Percentiles rank a stretch among this genome's conserved stretches.
Evolutionary conservation across 2,113 vertebrate species (phyloP).

Genomic region (Pedetes capensis): DNA sequence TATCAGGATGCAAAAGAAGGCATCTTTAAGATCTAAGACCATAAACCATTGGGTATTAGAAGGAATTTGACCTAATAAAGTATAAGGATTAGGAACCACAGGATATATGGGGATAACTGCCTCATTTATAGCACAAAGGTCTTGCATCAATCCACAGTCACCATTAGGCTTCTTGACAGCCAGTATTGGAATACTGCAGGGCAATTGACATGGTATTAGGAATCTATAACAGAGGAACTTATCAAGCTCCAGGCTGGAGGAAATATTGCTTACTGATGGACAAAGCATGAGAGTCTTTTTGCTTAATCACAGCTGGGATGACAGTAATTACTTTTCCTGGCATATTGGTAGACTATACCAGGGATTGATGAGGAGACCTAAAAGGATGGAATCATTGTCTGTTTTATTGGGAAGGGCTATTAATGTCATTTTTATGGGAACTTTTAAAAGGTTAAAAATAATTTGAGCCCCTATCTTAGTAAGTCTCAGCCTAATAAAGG

Average conservation of each 20-base stretch:
- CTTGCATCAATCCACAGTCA: too few relatives aligned
- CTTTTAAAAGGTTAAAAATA: not conserved
- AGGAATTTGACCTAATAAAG: not conserved
- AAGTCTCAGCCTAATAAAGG: not conserved
- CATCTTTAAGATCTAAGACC: not conserved
- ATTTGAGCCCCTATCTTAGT: not conserved
- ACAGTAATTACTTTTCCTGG: too few relatives aligned
- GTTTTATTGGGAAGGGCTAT: not conserved
- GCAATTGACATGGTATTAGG: too few relatives aligned
- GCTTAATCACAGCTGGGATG: too few relatives aligned
- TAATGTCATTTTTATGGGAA: not conserved
- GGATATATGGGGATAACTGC: not conserved
- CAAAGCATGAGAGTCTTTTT: too few relatives aligned
- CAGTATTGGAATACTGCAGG: too few relatives aligned
- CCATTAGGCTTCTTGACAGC: too few relatives aligned
- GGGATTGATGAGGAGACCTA: not conserved
- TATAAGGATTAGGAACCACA: not conserved
- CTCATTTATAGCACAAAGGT: not conserved
- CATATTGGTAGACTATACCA: not conserved
- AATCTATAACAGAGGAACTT: too few relatives aligned
- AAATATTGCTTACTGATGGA: too few relatives aligned
- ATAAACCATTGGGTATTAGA: not conserved
- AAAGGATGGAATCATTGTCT: not conserved
- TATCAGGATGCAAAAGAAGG: not conserved
- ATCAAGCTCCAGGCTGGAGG: too few relatives aligned